A percentile compares a stretch with the other conserved stretches of the same genome.
Conservation (phyloP, 1,140 invertebrate species). For the Lasioglossum albipes region DNA sequence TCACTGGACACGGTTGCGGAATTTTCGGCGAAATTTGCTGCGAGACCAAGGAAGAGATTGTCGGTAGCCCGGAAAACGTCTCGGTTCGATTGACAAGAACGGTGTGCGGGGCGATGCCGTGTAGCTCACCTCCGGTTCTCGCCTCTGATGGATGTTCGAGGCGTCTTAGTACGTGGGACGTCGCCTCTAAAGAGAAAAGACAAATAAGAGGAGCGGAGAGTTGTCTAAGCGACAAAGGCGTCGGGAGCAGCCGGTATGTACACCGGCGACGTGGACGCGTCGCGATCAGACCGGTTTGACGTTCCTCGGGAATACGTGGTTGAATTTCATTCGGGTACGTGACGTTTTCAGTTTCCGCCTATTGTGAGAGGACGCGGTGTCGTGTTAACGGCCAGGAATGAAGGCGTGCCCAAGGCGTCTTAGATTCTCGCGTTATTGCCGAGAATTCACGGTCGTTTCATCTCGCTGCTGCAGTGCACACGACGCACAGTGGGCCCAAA, state of each 20-base stretch:
- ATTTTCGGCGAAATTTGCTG: too few species aligned
- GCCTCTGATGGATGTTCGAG: conserved; percentile 28
- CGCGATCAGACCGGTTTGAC: conserved; percentile 59
- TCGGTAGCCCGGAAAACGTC: not conserved
- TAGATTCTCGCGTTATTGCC: conserved; percentile 11
- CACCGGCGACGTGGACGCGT: conserved; percentile 24
- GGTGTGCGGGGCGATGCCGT: not conserved
- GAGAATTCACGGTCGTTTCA: conserved; percentile 2
- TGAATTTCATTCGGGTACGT: conserved; percentile 57
- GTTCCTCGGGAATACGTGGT: conserved; percentile 34
- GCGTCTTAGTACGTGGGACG: conserved; percentile 35
- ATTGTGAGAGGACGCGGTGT: conserved; percentile 35
- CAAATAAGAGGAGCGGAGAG: conserved; percentile 49
- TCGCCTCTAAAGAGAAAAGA: conserved; percentile 42
- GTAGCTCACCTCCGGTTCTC: conserved; percentile 11
- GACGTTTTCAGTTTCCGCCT: conserved; percentile 56
- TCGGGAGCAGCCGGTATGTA: conserved; percentile 19
- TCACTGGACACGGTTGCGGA: too few species aligned
- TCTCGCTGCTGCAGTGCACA: too few species aligned
- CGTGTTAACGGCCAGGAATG: conserved; percentile 12
- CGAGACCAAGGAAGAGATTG: not conserved
- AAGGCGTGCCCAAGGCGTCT: not conserved
- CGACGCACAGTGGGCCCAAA: too few species aligned
- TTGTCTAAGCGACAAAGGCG: conserved; percentile 57
- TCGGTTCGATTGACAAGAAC: conserved; percentile 6